Conservation (phyloP, 2,797 vertebrate genomes). For the Malurus leucopterus region DNA sequence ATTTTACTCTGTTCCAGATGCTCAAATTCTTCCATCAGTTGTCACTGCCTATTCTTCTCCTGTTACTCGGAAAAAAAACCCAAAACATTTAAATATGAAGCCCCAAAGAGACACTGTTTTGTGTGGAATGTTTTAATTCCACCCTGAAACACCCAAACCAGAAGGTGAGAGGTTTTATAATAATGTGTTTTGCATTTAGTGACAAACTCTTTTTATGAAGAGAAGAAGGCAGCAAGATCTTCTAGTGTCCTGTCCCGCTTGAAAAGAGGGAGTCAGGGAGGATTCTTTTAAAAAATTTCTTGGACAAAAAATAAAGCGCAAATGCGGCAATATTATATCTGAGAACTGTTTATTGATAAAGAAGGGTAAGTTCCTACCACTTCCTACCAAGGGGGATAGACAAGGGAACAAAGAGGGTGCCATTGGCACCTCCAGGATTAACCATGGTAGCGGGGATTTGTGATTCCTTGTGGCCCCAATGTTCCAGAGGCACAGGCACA, state of each 20-base stretch:
- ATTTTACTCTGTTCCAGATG: constrained; percentile 16
- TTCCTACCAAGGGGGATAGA: no score
- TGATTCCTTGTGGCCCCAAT: neutral
- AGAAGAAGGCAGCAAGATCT: neutral
- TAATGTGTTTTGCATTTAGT: neutral
- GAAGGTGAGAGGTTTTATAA: neutral
- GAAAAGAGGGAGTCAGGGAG: no score
- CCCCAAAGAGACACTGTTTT: neutral
- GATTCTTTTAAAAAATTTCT: no score
- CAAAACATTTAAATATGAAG: neutral
- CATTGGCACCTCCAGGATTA: neutral
- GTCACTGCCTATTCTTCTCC: neutral
- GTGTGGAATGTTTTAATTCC: neutral
- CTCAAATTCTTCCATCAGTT: neutral
- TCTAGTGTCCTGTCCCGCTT: neutral
- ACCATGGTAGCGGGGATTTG: neutral
- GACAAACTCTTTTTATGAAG: neutral
- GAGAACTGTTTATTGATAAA: no score
- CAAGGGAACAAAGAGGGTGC: no score
- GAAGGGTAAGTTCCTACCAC: no score
- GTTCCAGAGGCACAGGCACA: neutral
- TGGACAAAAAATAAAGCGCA: no score
- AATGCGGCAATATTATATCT: no score
- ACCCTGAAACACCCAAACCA: neutral
- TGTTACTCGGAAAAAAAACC: neutral